Evolutionary conservation across 2,113 vertebrate species (phyloP).

Genomic region (Phrynosoma blainvillii): DNA sequence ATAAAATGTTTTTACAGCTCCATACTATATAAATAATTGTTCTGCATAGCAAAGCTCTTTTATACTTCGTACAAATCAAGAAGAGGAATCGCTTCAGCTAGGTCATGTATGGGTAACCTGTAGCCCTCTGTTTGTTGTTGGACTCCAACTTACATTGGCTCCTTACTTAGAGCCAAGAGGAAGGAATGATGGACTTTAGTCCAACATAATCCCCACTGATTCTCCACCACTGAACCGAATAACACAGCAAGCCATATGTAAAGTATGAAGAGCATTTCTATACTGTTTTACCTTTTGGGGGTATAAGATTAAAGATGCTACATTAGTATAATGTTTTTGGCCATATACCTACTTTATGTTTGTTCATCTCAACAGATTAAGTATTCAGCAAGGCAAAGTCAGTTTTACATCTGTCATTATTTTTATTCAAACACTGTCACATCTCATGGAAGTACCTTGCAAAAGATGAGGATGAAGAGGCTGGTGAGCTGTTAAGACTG

Average conservation of each 20-base stretch:
- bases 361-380: neutral
- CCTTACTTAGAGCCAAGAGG: neutral
- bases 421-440: neutral
- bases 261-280: neutral
- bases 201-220: neutral
- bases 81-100: neutral
- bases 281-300: neutral
- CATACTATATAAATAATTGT: slow-evolving; percentile 8
- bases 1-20: neutral
- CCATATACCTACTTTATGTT: neutral
- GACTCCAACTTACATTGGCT: neutral
- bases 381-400: rapidly evolving
- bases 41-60: slow-evolving; percentile 19
- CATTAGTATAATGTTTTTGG: neutral
- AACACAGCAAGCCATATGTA: neutral
- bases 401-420: neutral
- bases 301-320: neutral
- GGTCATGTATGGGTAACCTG: neutral
- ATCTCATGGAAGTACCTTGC: slow-evolving; percentile 78
- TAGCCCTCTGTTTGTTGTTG: neutral
- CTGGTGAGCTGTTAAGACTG: slow-evolving; percentile 87
- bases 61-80: neutral
- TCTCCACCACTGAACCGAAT: neutral
- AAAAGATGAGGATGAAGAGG: slow-evolving; percentile 87
- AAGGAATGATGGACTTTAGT: neutral